A percentile compares a stretch with the other conserved stretches of the same genome.
Conservation (phyloP, 92 coral and sea anemone genomes). For the Hydrozoanthus gracilis region DNA sequence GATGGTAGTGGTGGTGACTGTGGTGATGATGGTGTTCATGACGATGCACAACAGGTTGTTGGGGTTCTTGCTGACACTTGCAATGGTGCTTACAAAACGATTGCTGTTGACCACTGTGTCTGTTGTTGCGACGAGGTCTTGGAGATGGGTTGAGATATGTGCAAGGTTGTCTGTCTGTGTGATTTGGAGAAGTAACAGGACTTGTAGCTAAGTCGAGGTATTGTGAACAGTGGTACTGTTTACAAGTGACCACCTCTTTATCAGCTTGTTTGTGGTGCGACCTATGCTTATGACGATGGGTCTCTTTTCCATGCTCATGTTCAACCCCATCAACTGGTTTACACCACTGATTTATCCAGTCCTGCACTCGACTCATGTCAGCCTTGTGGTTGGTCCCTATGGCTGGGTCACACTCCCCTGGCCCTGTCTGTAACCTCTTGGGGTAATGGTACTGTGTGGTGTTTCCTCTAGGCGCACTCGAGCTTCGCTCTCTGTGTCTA, state of each 20-base stretch:
- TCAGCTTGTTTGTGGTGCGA: constrained; percentile 67
- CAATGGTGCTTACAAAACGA: constrained; percentile 64
- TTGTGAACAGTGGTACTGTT: constrained; percentile 76
- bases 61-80: constrained; percentile 64
- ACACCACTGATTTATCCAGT: constrained; percentile 78
- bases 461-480: constrained; percentile 27
- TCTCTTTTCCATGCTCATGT: constrained; percentile 54
- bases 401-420: constrained; percentile 86
- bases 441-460: constrained; percentile 70
- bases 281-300: constrained; percentile 70
- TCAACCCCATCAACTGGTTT: constrained; percentile 61
- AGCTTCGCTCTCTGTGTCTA: constrained; percentile 44
- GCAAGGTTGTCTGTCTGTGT: constrained; percentile 74
- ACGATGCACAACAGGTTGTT: constrained; percentile 71
- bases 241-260: constrained; percentile 57
- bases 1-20: constrained; percentile 97
- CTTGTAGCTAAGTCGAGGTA: constrained; percentile 91
- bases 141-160: constrained; percentile 77
- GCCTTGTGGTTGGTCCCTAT: constrained; percentile 55
- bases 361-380: constrained; percentile 76
- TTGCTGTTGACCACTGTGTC: constrained; percentile 60
- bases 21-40: constrained; percentile 95
- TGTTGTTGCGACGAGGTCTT: constrained; percentile 68
- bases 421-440: constrained; percentile 92
- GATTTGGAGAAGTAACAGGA: constrained; percentile 88